These are phyloP conservation scores for Pseudochaenichthys georgianus DNA, from an alignment of 2,797 vertebrate genomes.

Conservation along the genomic window DNA sequence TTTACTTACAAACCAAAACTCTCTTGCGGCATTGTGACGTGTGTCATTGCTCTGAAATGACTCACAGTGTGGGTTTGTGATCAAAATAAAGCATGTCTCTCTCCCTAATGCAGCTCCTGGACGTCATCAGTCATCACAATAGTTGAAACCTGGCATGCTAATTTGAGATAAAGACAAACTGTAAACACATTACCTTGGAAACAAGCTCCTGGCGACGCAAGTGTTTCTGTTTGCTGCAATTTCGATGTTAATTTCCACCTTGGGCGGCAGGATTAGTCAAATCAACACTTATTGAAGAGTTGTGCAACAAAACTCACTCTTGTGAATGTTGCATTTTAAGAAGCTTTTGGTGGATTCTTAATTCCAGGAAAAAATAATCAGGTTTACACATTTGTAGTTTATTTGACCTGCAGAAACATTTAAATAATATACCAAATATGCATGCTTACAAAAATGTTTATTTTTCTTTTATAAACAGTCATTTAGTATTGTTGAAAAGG, in stretches of 20 bases:
- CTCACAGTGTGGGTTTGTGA: constrained; percentile 47
- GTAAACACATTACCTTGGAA: constrained; percentile 53
- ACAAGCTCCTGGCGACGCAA: constrained; percentile 31
- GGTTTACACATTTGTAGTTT: not conserved
- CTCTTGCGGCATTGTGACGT: not conserved
- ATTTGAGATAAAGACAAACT: constrained; percentile 45
- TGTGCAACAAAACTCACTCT: constrained; percentile 7
- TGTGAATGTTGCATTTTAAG: not conserved
- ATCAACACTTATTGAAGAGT: constrained; percentile 21
- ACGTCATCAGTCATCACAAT: constrained; percentile 13
- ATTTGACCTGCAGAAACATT: not conserved
- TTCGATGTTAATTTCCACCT: constrained; percentile 40
- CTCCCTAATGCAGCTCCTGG: constrained; percentile 19
- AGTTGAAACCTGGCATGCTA: constrained; percentile 28
- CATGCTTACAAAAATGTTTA: not conserved
- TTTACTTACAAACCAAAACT: too few relatives aligned
- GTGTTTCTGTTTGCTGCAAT: constrained; percentile 23
- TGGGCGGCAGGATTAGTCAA: constrained; percentile 38
- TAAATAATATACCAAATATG: not conserved
- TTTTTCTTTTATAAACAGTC: not conserved
- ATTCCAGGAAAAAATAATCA: not conserved
- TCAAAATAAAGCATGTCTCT: constrained; percentile 23
- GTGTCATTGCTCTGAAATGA: constrained; percentile 13
- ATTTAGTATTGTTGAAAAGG: not conserved
- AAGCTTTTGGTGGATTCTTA: not conserved